phyloP scores from a whole-genome alignment of 2,113 vertebrate species.

The Pontoporia blainvillei region DNA sequence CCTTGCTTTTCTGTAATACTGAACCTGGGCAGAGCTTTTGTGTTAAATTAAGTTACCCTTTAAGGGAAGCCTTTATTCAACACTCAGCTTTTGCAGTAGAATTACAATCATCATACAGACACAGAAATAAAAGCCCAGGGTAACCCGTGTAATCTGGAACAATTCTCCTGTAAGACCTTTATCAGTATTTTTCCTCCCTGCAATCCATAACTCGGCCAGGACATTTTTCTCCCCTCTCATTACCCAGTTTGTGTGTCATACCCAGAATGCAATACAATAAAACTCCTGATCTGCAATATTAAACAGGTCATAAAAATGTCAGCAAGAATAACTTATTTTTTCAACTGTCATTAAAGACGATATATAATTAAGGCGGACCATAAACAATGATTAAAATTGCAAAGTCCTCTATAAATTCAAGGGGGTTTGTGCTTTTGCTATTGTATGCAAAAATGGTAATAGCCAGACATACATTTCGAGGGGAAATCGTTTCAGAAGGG shows the following conservation, averaged over 20 bases:
- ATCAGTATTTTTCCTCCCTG: background rate
- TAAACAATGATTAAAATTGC: conserved; percentile 64
- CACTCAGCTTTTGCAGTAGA: conserved; percentile 55
- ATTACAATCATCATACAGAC: conserved; percentile 16
- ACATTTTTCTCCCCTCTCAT: background rate
- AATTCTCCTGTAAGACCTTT: background rate
- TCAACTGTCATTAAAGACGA: conserved; percentile 67
- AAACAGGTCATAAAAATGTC: conserved; percentile 67
- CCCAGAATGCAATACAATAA: conserved; percentile 65
- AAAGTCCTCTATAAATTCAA: conserved; percentile 52
- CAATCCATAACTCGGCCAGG: background rate
- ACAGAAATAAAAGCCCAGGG: background rate
- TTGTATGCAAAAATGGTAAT: conserved; percentile 58
- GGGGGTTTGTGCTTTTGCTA: conserved; percentile 46
- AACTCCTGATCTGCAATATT: conserved; percentile 52
- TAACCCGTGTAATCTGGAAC: conserved; percentile 42
- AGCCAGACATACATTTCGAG: background rate
- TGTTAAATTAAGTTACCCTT: conserved; percentile 67
- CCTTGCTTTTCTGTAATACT: background rate
- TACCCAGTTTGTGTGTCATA: conserved; percentile 35
- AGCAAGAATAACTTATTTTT: conserved; percentile 68
- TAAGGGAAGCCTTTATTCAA: conserved; percentile 66
- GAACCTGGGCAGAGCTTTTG: conserved; percentile 50
- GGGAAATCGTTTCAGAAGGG: background rate
- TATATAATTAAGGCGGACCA: conserved; percentile 58